These are phyloP conservation scores for Ecdyonurus torrentis DNA, from an alignment of 2,888 invertebrate genomes.

Conservation along the genomic window DNA sequence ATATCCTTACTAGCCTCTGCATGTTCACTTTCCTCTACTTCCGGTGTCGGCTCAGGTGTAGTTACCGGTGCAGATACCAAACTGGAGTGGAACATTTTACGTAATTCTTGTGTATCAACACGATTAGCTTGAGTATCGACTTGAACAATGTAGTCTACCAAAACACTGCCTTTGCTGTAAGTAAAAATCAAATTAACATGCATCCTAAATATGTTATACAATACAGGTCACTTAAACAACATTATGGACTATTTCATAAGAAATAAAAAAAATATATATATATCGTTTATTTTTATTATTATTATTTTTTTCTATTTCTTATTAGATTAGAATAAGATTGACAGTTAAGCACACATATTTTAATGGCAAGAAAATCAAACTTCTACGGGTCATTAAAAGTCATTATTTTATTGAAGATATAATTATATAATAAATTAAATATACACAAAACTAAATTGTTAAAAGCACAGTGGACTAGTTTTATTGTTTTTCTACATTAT, in stretches of 20 bases:
- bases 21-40: conserved; percentile 31
- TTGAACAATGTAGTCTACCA: conserved; percentile 79
- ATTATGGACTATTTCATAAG: no score
- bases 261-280: no score
- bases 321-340: no score
- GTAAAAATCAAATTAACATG: no score
- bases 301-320: no score
- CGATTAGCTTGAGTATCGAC: conserved; percentile 46
- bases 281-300: no score
- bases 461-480: background rate
- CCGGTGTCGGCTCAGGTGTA: conserved; percentile 21
- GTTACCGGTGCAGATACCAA: conserved; percentile 30
- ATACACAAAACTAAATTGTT: background rate
- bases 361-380: no score
- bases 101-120: conserved; percentile 27
- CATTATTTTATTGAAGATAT: no score
- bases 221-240: no score
- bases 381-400: no score
- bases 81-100: conserved; percentile 45
- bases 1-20: conserved; percentile 33
- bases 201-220: no score
- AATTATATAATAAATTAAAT: background rate
- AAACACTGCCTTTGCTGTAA: conserved; percentile 59
- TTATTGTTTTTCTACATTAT: background rate
- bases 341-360: no score